These are phyloP conservation scores for Syngnathus rostellatus DNA, from an alignment of 2,797 vertebrate genomes.

Conservation along the genomic window DNA sequence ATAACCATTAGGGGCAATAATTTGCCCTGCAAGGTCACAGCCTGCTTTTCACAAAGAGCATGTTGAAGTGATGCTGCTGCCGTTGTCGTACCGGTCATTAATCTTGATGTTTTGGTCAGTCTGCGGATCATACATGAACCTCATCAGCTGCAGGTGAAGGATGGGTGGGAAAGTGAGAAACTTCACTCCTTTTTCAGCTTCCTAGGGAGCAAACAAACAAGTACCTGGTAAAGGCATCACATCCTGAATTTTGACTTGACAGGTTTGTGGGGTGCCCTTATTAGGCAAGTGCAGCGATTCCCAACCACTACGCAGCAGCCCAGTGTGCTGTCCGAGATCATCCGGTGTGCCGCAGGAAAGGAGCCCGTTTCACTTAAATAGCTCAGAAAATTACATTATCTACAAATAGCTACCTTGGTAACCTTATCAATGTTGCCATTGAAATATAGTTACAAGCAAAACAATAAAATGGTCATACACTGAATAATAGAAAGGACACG, in stretches of 20 bases:
- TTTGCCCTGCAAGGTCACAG: too few species aligned
- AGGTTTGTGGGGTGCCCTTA: background rate
- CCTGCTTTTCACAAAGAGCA: too few species aligned
- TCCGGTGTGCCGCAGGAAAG: background rate
- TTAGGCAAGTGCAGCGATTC: too few species aligned
- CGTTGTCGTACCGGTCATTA: constrained; percentile 81
- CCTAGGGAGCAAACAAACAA: constrained; percentile 63
- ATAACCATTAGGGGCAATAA: too few species aligned
- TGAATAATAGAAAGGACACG: background rate
- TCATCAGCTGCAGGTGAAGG: constrained; percentile 96
- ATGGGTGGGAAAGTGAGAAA: constrained; percentile 96
- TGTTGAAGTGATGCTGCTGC: too few species aligned
- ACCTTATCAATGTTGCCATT: background rate
- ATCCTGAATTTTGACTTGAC: background rate
- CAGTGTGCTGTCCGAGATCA: background rate
- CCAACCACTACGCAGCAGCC: background rate
- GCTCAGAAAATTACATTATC: background rate
- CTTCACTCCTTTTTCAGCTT: constrained; percentile 97
- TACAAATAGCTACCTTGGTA: background rate
- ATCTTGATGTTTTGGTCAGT: constrained; percentile 99
- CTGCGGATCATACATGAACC: constrained; percentile 99
- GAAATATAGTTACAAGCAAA: background rate
- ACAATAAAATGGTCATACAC: background rate
- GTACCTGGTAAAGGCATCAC: constrained; percentile 7
- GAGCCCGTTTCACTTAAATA: background rate